Evolutionary conservation across 2,888 invertebrate genomes (phyloP), one percentile per base, ranked within the genome.

Genomic region (Sinodicranocentrus sp.): DNA sequence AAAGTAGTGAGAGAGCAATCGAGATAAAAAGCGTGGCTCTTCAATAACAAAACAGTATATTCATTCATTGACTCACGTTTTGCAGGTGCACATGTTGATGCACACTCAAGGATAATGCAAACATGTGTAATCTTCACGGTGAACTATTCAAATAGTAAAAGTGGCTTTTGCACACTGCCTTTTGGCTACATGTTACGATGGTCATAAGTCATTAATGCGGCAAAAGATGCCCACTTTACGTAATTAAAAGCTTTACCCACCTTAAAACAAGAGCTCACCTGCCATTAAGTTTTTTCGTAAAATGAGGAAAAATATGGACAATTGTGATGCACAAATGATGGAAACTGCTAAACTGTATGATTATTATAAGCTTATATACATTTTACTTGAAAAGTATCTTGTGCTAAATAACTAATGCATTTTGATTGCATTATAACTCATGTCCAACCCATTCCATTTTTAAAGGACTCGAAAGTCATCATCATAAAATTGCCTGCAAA

Each of bases 101-200:
- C 48, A 10, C 48, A n/a, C 15, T 48, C 17, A 15, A 6, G 48
- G 6, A 26, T 59, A 26, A 23, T 59, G 13, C 59, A 21, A 8
- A 39, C 39, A 39, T 39, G 10, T 10, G 68, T 68, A 68, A 68
- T 68, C 68, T 68, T 68, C 68, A 68, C 68, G 68, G n/a, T 68
- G n/a, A 48, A 19, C 48, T 23, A 68, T 43, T 44, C 48, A 17
- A 68, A 68, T 43, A 68, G 68, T 68, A 68, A 68, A 68, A 68
- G 68, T 68, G 68, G 25, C 25, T 8, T 13, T n/a, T 59, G 21
- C n/a, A 59, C 59, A 8, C 10, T 59, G 59, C 5, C 19, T 19
- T 21, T 6, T 59, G 59, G 13, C 21, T 13, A 59, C n/a, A 6
- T 59, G 25, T 52, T 17, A n/a, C 13, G n/a, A 5, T 52, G 6